Base-by-base conservation (phyloP, 2,113 vertebrate genomes). In the Pterocles burchelli region DNA sequence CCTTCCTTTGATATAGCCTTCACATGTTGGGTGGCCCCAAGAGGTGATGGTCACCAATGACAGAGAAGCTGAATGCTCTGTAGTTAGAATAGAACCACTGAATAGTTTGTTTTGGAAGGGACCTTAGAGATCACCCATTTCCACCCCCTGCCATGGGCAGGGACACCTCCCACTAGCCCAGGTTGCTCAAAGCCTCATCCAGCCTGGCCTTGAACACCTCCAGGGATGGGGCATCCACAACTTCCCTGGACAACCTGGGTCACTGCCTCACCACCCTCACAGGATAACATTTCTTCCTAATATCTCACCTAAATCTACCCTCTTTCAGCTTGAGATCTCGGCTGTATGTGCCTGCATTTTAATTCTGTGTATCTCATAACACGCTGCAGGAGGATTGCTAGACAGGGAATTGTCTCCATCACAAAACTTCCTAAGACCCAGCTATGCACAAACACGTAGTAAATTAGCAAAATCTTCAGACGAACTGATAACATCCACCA, bases 1-100 rank as follows among this genome's bases (percentile, higher is more conserved):
- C 11, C 7, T 67, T 65, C 13, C 11, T 45, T 36, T 22, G 13
- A 8, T 33, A 21, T 9, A 36, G 13, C 17, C 18, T 48, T 34
- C 18, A 33, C 26, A 43, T 0, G 0, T 0, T n/a, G 17, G 2
- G 5, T 88, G 25, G 6, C 11, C 46, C 11, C 17, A 31, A 4
- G 4, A 43, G 9, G 4, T 21, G 14, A 33, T 36, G 10, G 9
- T 54, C 8, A 4, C 17, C 38, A 21, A 2, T 0, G 0, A 1
- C 7, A 36, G 18, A 17, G 29, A 86, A 78, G 22, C 10, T 7
- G 9, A 25, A 59, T 38, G 16, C 9, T 46, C 8, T 1, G 0
- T 3, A 33, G 4, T 72, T 70, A 41, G 41, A 41, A 41, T 41
- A 41, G 13, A 41, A 41, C 41, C 41, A 41, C 41, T 41, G 41